Conservation (phyloP, 1,140 invertebrate genomes). For the Drosophila grimshawi region DNA sequence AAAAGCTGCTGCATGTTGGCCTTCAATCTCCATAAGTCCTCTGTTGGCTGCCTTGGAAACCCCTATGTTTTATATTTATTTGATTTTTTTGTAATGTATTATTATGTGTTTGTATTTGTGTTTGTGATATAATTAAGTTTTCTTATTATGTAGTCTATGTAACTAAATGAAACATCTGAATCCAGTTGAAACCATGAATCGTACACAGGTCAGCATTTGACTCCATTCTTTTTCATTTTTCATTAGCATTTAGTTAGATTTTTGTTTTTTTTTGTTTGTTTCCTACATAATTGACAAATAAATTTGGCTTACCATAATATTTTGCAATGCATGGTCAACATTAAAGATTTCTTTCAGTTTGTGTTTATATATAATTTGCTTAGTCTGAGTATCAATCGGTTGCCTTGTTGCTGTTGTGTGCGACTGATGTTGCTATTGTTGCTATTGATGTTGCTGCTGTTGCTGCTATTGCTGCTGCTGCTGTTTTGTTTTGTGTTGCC, state of each 20-base stretch:
- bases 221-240: slow-evolving; percentile 34
- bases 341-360: slow-evolving; percentile 58
- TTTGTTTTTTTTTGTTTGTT: slow-evolving; percentile 12
- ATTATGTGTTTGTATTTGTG: slow-evolving; percentile 6
- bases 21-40: slow-evolving; percentile 26
- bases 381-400: slow-evolving; percentile 76
- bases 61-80: slow-evolving; percentile 33
- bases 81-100: slow-evolving; percentile 45
- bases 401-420: slow-evolving; percentile 39
- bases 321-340: slow-evolving; percentile 69
- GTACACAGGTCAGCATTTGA: slow-evolving; percentile 58
- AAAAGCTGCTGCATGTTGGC: slow-evolving; percentile 8
- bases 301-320: slow-evolving; percentile 81
- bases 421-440: too few species aligned
- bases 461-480: slow-evolving; percentile 21
- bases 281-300: slow-evolving; percentile 75
- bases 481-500: slow-evolving; percentile 4
- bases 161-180: slow-evolving; percentile 62
- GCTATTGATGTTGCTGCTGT: background rate
- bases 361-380: slow-evolving; percentile 32
- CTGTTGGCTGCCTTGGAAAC: slow-evolving; percentile 61
- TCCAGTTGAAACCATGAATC: slow-evolving; percentile 73
- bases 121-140: slow-evolving; percentile 30
- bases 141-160: slow-evolving; percentile 26
- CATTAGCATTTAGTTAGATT: background rate